Evolutionary conservation across 1,140 invertebrate species (phyloP).

Genomic region (Drosophila carrolli): DNA sequence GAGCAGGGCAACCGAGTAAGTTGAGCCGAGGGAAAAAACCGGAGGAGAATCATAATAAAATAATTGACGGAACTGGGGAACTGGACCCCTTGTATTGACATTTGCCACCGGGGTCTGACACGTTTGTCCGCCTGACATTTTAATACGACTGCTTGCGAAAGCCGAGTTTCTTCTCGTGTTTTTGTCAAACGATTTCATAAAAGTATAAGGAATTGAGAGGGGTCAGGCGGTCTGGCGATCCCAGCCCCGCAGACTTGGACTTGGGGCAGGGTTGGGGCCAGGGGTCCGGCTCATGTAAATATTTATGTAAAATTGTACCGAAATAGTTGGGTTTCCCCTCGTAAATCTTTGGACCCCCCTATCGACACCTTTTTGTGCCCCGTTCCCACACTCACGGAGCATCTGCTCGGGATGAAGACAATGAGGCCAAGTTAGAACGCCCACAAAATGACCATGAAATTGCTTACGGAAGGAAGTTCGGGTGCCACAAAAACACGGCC

Average conservation of each 20-base stretch:
- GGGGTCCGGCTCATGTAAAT: slow-evolving; percentile 32
- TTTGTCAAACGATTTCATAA: slow-evolving; percentile 43
- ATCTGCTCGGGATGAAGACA: slow-evolving; percentile 54
- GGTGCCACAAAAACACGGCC: slow-evolving; percentile 77
- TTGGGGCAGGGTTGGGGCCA: not conserved
- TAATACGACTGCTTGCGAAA: slow-evolving; percentile 68
- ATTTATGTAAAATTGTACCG: slow-evolving; percentile 26
- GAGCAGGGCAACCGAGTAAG: slow-evolving; percentile 6
- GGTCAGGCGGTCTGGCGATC: slow-evolving; percentile 2
- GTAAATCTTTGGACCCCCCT: slow-evolving; percentile 22
- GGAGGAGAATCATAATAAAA: slow-evolving; percentile 60
- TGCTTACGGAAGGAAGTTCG: slow-evolving; percentile 78
- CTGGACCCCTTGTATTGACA: slow-evolving; percentile 65
- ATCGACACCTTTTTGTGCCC: slow-evolving; percentile 30
- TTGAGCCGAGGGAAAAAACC: not conserved
- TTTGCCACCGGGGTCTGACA: slow-evolving; percentile 53
- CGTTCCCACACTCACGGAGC: slow-evolving; percentile 3
- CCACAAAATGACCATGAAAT: slow-evolving; percentile 81
- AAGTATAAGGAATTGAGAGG: slow-evolving; percentile 14
- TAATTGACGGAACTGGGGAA: slow-evolving; percentile 62
- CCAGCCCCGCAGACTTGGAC: slow-evolving; percentile 16
- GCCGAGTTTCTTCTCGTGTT: slow-evolving; percentile 34
- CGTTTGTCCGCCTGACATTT: slow-evolving; percentile 60
- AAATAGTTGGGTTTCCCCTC: slow-evolving; percentile 28
- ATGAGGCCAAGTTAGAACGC: slow-evolving; percentile 68